phyloP scores from a whole-genome alignment of 1,140 invertebrate genomes.

The Epicauta chinensis region DNA sequence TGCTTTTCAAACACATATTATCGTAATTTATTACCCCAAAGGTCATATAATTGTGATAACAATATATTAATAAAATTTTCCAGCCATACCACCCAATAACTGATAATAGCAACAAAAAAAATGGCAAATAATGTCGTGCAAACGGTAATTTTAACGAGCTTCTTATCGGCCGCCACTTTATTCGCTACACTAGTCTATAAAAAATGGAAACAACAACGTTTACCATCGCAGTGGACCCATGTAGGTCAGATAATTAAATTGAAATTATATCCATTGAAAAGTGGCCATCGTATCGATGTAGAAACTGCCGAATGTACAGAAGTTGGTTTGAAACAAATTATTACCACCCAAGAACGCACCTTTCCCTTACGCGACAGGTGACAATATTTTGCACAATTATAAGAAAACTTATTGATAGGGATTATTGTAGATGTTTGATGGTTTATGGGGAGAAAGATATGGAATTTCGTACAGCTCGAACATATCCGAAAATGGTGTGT shows the following conservation, averaged over 20 bases:
- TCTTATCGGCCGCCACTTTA: no score
- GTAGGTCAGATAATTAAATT: constrained; percentile 34
- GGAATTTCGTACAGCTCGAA: constrained; percentile 34
- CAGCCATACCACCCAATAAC: no score
- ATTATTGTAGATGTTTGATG: constrained; percentile 31
- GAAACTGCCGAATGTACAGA: constrained; percentile 31
- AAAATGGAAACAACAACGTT: no score
- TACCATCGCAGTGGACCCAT: constrained; percentile 32
- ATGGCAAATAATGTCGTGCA: no score
- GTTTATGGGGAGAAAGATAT: constrained; percentile 34
- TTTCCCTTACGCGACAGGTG: constrained; percentile 36
- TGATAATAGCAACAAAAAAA: no score
- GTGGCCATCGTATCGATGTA: constrained; percentile 34
- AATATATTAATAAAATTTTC: no score
- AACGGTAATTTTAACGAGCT: no score
- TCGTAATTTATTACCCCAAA: no score
- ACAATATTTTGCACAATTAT: background rate
- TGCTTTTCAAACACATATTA: no score
- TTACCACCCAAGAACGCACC: constrained; percentile 12
- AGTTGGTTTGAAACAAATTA: constrained; percentile 29
- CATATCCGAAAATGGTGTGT: constrained; percentile 36
- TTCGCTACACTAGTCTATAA: no score
- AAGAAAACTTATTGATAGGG: background rate
- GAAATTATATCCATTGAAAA: constrained; percentile 39
- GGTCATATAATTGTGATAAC: no score